Base-by-base conservation (phyloP, 2,797 vertebrate genomes). In the Pangasius sanitwongsei region DNA sequence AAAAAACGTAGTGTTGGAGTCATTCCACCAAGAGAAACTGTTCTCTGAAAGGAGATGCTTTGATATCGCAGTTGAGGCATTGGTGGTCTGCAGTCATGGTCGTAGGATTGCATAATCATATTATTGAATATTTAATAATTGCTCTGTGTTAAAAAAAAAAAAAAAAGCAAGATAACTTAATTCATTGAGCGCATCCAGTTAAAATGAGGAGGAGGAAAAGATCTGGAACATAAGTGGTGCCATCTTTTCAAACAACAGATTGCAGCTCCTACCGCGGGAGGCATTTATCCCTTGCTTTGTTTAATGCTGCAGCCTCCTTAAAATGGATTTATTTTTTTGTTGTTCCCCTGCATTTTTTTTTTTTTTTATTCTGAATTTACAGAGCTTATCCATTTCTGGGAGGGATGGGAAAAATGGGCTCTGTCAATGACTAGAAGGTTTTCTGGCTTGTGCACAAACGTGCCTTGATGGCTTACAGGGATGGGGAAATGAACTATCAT, bases 171-270 rank as follows among this genome's bases (percentile, higher is more conserved):
- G n/a, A 53, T 78, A 82, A 37, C 25, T 28, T 16, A 83, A 65
- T 48, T 83, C 37, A 83, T 59, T 25, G 18, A 81, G 31, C 5
- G 12, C 34, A 28, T 61, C 23, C 20, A 37, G 23, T 83, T 61
- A 41, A 83, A 83, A 23, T 57, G 78, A 81, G 57, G 57, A 83
- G 80, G 57, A 83, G 57, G 80, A 83, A 41, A 63, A 83, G 37
- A 89, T 89, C 89, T 91, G 89, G 89, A 92, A 88, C 87, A 88
- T 90, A 91, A 89, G 89, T 88, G 86, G 74, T 88, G 87, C 90
- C 91, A 91, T 91, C 91, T 91, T 89, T 92, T 91, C 90, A 90
- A 91, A 88, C 87, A 90, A 90, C 90, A 90, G 90, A 89, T 89
- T 90, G 90, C 86, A 86, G 89, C 88, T 91, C 69, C 86, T 86